These are phyloP conservation scores for Chrysolina oricalcia DNA, from an alignment of 2,888 invertebrate species.

Conservation along the genomic window DNA sequence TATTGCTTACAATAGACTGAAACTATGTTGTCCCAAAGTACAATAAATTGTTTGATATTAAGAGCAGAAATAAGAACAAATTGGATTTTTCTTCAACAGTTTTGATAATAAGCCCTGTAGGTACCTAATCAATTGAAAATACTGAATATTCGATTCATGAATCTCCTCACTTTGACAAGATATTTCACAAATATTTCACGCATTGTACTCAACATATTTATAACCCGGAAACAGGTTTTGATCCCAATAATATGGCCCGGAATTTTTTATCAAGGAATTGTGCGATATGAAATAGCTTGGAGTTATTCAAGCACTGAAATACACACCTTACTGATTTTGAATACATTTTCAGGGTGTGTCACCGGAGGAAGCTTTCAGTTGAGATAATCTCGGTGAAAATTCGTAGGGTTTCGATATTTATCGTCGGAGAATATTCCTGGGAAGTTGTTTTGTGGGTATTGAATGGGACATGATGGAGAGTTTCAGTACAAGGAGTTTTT, in stretches of 20 bases:
- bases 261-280: constrained; percentile 1
- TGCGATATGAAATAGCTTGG: constrained; percentile 19
- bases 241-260: constrained; percentile 11
- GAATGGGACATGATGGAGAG: too few species aligned
- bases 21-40: too few species aligned
- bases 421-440: not conserved
- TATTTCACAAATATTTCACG: constrained; percentile 21
- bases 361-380: not conserved
- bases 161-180: constrained; percentile 8
- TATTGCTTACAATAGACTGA: too few species aligned
- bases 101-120: too few species aligned
- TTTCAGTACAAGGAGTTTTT: too few species aligned
- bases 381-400: not conserved
- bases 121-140: not conserved
- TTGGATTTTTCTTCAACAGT: too few species aligned
- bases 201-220: constrained; percentile 4
- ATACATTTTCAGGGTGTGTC: not conserved
- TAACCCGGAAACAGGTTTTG: not conserved
- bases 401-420: not conserved
- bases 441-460: not conserved
- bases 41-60: too few species aligned
- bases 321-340: constrained; percentile 9
- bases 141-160: not conserved
- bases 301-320: constrained; percentile 3
- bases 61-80: too few species aligned